Percentiles rank a stretch among this genome's conserved stretches.
Conservation (phyloP, 2,888 invertebrate species). For the Ctena decussata region DNA sequence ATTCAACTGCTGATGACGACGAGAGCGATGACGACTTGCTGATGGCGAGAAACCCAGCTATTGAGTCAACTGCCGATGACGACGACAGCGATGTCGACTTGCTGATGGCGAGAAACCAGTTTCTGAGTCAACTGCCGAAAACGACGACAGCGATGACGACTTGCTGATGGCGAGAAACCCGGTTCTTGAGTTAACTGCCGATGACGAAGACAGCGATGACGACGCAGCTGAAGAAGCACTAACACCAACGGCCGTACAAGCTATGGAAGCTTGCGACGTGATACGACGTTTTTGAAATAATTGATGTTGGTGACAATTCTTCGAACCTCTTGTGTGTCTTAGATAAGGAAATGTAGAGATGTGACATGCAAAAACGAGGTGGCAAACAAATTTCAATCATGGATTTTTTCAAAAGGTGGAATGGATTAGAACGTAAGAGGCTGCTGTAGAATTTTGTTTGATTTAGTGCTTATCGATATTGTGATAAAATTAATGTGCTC, state of each 20-base stretch:
- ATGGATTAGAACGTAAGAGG: not conserved
- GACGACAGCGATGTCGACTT: too few relatives aligned
- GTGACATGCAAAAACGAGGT: not conserved
- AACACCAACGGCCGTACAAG: not conserved
- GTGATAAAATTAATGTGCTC: too few relatives aligned
- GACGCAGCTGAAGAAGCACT: not conserved
- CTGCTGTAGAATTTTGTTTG: not conserved
- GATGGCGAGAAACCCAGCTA: too few relatives aligned
- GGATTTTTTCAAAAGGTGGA: not conserved
- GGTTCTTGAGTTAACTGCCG: not conserved
- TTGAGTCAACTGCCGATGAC: too few relatives aligned
- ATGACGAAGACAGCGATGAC: not conserved
- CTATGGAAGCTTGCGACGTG: not conserved
- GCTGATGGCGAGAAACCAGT: too few relatives aligned
- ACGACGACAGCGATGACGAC: not conserved
- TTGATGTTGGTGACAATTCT: not conserved
- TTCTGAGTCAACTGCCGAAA: not conserved
- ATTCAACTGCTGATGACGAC: too few relatives aligned
- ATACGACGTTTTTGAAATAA: not conserved
- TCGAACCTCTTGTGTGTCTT: not conserved
- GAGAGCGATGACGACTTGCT: too few relatives aligned
- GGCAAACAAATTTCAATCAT: not conserved
- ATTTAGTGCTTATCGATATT: not conserved
- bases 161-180: constrained; percentile 1
- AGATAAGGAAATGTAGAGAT: not conserved